Conservation (phyloP, 2,888 invertebrate species). For the Lumbricus terrestris region DNA sequence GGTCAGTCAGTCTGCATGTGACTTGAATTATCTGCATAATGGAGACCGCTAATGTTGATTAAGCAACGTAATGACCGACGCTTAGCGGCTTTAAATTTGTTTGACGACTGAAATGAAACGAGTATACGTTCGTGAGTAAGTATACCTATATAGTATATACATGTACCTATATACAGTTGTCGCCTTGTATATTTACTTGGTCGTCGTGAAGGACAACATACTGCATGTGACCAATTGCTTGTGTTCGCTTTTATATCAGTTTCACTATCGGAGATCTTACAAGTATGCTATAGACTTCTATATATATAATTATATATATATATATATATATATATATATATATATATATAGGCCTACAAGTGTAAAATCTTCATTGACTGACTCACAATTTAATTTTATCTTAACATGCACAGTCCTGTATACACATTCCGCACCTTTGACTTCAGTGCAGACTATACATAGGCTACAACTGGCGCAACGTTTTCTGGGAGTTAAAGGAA, state of each 20-base stretch:
- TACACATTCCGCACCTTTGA: too few species aligned
- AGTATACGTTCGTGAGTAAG: not conserved
- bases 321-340: too few species aligned
- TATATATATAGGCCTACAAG: too few species aligned
- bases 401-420: too few species aligned
- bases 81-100: not conserved
- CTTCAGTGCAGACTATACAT: too few species aligned
- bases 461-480: not conserved
- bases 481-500: too few species aligned
- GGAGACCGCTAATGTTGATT: not conserved
- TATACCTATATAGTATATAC: too few species aligned
- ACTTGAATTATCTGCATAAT: slow-evolving; percentile 3
- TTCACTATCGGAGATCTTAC: too few species aligned
- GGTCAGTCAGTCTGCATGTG: not conserved
- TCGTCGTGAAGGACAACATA: not conserved
- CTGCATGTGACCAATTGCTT: not conserved
- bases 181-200: not conserved
- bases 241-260: not conserved
- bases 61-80: not conserved
- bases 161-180: not conserved
- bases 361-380: too few species aligned
- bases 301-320: too few species aligned
- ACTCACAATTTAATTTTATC: not conserved
- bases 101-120: not conserved
- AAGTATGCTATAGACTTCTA: too few species aligned